phyloP scores from a whole-genome alignment of 2,797 vertebrate species.

The Morus bassanus region DNA sequence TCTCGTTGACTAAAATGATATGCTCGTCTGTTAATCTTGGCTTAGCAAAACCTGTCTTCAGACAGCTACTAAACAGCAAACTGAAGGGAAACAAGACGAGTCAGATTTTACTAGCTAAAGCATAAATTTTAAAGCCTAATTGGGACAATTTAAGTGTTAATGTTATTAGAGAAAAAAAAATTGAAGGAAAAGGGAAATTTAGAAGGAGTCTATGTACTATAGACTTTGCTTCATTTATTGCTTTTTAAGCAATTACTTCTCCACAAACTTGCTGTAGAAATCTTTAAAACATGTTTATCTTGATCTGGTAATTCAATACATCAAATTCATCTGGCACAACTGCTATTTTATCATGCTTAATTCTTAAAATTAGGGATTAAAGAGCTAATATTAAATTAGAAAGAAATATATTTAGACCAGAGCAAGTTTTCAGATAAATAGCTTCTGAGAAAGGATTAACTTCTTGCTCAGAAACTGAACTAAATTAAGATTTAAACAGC shows the following conservation, averaged over 20 bases:
- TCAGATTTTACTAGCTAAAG: not conserved
- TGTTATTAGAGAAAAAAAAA: not conserved
- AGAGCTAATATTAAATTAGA: not conserved
- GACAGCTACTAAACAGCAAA: constrained; percentile 5
- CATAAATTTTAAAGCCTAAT: constrained; percentile 36
- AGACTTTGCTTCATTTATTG: not conserved
- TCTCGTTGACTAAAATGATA: not conserved
- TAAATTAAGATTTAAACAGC: constrained; percentile 35
- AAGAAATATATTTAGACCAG: not conserved
- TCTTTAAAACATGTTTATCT: not conserved
- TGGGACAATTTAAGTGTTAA: not conserved
- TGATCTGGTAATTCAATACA: not conserved
- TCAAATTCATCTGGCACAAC: not conserved
- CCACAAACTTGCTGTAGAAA: not conserved
- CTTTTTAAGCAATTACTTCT: constrained; percentile 2
- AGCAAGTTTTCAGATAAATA: constrained; percentile 4
- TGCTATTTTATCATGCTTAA: not conserved
- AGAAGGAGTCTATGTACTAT: not conserved
- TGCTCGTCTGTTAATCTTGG: not conserved
- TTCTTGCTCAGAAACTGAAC: not conserved
- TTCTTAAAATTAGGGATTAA: constrained; percentile 6
- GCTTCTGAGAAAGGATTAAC: not conserved
- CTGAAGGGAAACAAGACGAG: not conserved
- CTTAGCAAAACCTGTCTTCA: constrained; percentile 13
- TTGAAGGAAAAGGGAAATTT: not conserved